Conservation (phyloP, 1,140 invertebrate species). For the Mycetomoellerius zeteki region DNA sequence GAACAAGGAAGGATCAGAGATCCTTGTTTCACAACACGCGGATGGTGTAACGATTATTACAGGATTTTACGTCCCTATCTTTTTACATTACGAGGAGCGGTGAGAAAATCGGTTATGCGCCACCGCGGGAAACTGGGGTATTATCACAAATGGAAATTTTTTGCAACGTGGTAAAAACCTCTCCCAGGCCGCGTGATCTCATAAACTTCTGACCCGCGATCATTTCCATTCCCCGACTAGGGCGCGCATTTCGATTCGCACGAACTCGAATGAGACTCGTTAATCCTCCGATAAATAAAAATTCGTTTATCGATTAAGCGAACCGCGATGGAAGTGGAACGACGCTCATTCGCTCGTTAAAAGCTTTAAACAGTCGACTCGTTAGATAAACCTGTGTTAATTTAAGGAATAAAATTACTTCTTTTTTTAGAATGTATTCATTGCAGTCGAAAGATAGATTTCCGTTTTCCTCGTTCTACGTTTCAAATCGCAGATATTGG, state of each 20-base stretch:
- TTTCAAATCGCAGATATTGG: not conserved
- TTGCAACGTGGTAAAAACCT: constrained; percentile 56
- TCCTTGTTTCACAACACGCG: constrained; percentile 31
- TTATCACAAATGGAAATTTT: constrained; percentile 65
- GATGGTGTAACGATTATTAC: constrained; percentile 49
- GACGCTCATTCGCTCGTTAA: constrained; percentile 32
- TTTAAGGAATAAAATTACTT: constrained; percentile 15
- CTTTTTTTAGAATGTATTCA: not conserved
- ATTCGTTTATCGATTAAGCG: constrained; percentile 66
- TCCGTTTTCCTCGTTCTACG: not conserved
- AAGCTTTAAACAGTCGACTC: constrained; percentile 29
- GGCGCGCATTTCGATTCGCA: constrained; percentile 43
- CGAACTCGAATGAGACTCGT: constrained; percentile 50
- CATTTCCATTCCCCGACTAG: constrained; percentile 36
- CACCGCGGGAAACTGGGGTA: constrained; percentile 39
- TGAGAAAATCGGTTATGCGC: constrained; percentile 61
- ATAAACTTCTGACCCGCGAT: constrained; percentile 67
- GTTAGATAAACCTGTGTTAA: constrained; percentile 28
- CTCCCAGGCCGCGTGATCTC: constrained; percentile 20
- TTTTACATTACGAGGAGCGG: constrained; percentile 50
- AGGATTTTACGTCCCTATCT: constrained; percentile 51
- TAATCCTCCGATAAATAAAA: constrained; percentile 66
- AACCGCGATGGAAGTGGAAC: not conserved
- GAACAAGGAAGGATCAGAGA: not conserved
- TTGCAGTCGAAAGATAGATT: not conserved